These are phyloP conservation scores for Papilio aristodemus DNA, from an alignment of 1,140 invertebrate species.

Conservation along the genomic window DNA sequence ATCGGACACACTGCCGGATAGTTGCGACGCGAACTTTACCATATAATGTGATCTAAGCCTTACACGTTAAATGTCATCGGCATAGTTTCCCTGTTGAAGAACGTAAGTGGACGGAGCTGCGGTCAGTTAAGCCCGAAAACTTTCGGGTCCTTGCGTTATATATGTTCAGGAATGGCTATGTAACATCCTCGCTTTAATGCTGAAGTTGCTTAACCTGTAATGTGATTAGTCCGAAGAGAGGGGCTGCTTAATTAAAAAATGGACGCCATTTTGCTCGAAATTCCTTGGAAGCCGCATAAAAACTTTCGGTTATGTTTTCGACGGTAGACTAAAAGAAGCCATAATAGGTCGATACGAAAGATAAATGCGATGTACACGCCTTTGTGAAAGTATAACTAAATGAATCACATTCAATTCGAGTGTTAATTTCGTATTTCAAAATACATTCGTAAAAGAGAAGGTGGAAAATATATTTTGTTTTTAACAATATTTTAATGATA, in stretches of 20 bases:
- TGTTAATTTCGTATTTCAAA: background rate
- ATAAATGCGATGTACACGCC: slow-evolving; percentile 27
- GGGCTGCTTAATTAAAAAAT: slow-evolving; percentile 52
- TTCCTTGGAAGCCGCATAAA: slow-evolving; percentile 65
- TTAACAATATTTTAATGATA: too few relatives aligned
- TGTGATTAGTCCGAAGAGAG: slow-evolving; percentile 42
- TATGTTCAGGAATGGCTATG: slow-evolving; percentile 18
- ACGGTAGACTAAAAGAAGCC: slow-evolving; percentile 60
- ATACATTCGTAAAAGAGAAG: background rate
- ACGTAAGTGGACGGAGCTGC: slow-evolving; percentile 39
- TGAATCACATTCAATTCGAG: slow-evolving; percentile 25
- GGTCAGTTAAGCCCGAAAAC: slow-evolving; percentile 38
- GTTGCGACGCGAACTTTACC: slow-evolving; percentile 42
- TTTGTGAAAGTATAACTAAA: slow-evolving; percentile 24
- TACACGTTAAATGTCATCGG: slow-evolving; percentile 47
- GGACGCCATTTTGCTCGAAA: slow-evolving; percentile 65
- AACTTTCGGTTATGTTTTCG: slow-evolving; percentile 56
- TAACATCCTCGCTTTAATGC: slow-evolving; percentile 39
- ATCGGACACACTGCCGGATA: slow-evolving; percentile 47
- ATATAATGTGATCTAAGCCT: slow-evolving; percentile 42
- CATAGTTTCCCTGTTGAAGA: slow-evolving; percentile 39
- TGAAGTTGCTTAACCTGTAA: slow-evolving; percentile 39
- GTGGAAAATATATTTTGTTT: too few relatives aligned
- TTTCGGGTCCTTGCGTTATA: slow-evolving; percentile 37
- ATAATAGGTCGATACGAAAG: slow-evolving; percentile 37